Base-by-base conservation (phyloP, 2,888 invertebrate genomes). In the Drosophila falleni region DNA sequence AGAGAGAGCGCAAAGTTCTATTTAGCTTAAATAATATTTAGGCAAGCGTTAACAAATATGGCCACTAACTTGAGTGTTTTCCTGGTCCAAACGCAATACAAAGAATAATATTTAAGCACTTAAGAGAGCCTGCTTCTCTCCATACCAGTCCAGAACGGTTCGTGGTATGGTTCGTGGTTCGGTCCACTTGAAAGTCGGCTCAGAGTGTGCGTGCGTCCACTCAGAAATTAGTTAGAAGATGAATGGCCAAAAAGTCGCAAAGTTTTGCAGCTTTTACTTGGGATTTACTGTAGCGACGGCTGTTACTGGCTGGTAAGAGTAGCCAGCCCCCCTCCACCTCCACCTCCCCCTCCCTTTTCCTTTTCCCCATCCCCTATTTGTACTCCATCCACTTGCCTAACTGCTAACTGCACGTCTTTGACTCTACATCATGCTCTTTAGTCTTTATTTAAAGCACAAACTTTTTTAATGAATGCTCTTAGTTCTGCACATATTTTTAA, bases 401-500 rank as follows among this genome's bases (percentile, higher is more conserved):
- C 29, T 29, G 54, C 39, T 46, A 49, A 63, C 49, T 54, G 77
- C 59, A 77, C 69, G 69, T 72, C 69, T 74, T 73, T 74, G 78
- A 74, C 76, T 72, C 73, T 65, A 55, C 41, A 78, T 71, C 66
- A 60, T 67, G 55, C 69, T 67, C 68, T 74, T 78, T 81, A 79
- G 71, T 72, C 56, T 70, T 73, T 80, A 74, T 82, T 89, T 85
- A 80, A 89, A 86, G 83, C 69, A 69, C 49, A 84, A 87, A 87
- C 82, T 89, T 87, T 86, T 88, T 86, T 89, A 89, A 87, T 87
- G 87, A 87, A 89, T 87, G 87, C 90, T 88, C 87, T 88, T 76
- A 88, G 88, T 87, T 82, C 72, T 64, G 81, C 77, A 83, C 81
- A 89, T 83, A 89, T 89, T 89, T 89, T 85, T 86, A 81, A 81